Evolutionary conservation across 1,140 invertebrate genomes (phyloP).

Genomic region (Holcopasites calliopsidis): DNA sequence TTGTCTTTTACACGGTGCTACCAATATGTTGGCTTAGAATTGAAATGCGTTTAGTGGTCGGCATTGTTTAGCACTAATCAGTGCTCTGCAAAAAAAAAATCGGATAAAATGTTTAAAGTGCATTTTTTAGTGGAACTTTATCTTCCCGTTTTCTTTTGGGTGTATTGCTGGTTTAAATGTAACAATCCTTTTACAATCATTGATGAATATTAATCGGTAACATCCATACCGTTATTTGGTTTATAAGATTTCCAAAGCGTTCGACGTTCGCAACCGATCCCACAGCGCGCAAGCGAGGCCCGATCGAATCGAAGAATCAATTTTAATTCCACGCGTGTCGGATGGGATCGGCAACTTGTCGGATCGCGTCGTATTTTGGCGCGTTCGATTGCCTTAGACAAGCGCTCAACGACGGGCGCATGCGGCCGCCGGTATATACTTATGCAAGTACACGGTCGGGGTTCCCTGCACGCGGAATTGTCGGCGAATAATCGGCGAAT

Average conservation of each 20-base stretch:
- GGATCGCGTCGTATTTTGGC: conserved; percentile 14
- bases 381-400: conserved; percentile 34
- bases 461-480: conserved; percentile 51
- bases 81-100: too few relatives aligned
- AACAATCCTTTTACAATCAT: too few relatives aligned
- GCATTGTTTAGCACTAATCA: too few relatives aligned
- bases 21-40: not conserved
- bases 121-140: too few relatives aligned
- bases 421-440: conserved; percentile 24
- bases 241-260: too few relatives aligned
- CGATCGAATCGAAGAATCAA: not conserved
- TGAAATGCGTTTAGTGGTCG: too few relatives aligned
- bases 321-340: conserved; percentile 23
- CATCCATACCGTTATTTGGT: too few relatives aligned
- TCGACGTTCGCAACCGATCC: not conserved
- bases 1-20: not conserved
- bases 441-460: conserved; percentile 27
- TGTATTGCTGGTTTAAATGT: too few relatives aligned
- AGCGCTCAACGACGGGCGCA: conserved; percentile 5
- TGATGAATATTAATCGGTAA: too few relatives aligned
- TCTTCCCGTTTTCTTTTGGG: too few relatives aligned
- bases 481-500: conserved; percentile 55
- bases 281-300: not conserved
- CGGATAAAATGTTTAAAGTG: too few relatives aligned
- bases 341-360: conserved; percentile 8